Percentiles rank a stretch among this genome's conserved stretches.
phyloP scores from a whole-genome alignment of 2,113 vertebrate genomes.

The Tetrao urogallus region DNA sequence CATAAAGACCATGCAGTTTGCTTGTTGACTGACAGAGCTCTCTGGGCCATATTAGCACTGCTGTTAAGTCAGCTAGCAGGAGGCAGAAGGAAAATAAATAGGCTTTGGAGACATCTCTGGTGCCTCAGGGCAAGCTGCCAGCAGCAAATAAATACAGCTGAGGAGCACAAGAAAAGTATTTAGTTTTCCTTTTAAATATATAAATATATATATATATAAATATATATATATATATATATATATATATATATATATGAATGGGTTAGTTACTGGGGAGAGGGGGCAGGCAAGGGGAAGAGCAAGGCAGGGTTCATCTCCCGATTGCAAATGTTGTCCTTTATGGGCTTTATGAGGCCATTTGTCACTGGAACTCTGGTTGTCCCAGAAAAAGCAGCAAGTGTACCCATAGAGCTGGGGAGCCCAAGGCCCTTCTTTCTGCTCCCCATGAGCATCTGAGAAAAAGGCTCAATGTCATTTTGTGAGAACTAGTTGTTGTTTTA shows the following conservation, averaged over 20 bases:
- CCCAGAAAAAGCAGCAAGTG: slow-evolving; percentile 42
- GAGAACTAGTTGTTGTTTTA: background rate
- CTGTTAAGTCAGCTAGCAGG: slow-evolving; percentile 57
- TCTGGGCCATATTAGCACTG: slow-evolving; percentile 44
- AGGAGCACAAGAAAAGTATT: slow-evolving; percentile 58
- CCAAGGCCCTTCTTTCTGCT: slow-evolving; percentile 19
- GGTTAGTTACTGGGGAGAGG: background rate
- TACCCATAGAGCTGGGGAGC: background rate
- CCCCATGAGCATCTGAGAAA: slow-evolving; percentile 17
- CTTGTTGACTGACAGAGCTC: slow-evolving; percentile 34
- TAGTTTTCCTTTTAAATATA: slow-evolving; percentile 60
- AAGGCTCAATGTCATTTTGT: slow-evolving; percentile 42
- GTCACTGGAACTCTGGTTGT: slow-evolving; percentile 7
- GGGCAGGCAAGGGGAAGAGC: background rate
- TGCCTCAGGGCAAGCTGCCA: slow-evolving; percentile 55
- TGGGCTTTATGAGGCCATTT: slow-evolving; percentile 44
- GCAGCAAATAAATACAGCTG: slow-evolving; percentile 66
- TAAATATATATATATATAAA: slow-evolving; percentile 29
- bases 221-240: slow-evolving; percentile 33
- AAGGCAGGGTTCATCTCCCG: background rate
- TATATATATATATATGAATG: slow-evolving; percentile 41
- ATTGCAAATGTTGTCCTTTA: slow-evolving; percentile 2
- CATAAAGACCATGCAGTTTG: background rate
- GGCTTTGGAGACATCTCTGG: slow-evolving; percentile 47
- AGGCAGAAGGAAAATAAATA: slow-evolving; percentile 66